Conservation (phyloP, 2,797 vertebrate species). For the Ara ararauna region DNA sequence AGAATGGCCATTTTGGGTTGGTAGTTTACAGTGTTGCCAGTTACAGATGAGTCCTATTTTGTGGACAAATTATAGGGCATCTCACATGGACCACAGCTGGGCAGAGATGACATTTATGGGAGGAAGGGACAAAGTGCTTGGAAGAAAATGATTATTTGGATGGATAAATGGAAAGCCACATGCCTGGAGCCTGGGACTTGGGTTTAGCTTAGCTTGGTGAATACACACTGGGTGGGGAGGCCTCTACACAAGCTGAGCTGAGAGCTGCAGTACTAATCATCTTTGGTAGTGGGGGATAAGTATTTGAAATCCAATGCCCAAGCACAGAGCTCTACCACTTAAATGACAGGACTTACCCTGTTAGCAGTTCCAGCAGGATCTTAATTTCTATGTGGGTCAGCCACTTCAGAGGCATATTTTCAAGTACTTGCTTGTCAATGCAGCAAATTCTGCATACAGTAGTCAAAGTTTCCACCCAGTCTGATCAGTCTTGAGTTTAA, state of each 20-base stretch:
- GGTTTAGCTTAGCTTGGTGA: background rate
- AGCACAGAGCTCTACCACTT: background rate
- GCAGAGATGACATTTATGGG: background rate
- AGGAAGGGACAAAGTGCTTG: background rate
- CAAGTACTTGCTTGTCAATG: slow-evolving; percentile 30
- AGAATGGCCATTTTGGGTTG: background rate
- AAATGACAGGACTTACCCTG: background rate
- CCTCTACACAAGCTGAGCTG: background rate
- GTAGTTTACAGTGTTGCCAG: background rate
- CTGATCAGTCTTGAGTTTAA: slow-evolving; percentile 57
- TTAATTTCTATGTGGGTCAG: background rate
- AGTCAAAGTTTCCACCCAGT: slow-evolving; percentile 34
- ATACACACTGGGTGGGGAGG: background rate
- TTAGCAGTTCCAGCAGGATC: background rate
- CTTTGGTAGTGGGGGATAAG: background rate
- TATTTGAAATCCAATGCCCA: background rate
- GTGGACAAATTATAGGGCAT: background rate
- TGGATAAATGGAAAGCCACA: background rate
- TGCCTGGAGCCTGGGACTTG: background rate
- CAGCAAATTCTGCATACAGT: slow-evolving; percentile 28
- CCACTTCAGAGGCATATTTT: background rate
- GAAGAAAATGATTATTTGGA: background rate
- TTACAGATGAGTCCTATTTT: background rate
- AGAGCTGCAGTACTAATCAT: background rate
- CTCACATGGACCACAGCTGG: background rate